Conservation (phyloP, 2,113 vertebrate genomes). For the Callocephalon fimbriatum region DNA sequence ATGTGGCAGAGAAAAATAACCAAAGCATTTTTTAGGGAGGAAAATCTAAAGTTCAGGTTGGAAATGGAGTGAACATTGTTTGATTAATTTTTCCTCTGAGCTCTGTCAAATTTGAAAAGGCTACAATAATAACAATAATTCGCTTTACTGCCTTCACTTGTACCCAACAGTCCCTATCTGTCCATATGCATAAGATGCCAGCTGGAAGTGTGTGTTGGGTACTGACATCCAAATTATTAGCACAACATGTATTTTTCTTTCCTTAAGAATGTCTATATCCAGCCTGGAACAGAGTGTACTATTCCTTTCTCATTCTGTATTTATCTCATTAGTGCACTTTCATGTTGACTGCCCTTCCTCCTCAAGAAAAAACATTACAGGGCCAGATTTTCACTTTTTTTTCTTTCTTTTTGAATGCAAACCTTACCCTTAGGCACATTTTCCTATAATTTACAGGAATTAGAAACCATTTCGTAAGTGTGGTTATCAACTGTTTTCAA, state of each 20-base stretch:
- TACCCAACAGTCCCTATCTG: background rate
- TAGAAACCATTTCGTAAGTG: rapidly evolving
- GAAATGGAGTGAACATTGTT: background rate
- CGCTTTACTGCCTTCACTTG: background rate
- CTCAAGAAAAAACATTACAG: background rate
- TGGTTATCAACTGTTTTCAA: background rate
- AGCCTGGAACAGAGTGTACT: slow-evolving; percentile 34
- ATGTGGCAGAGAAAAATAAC: background rate
- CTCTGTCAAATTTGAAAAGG: background rate
- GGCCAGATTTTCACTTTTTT: background rate
- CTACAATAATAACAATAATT: background rate
- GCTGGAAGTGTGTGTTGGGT: slow-evolving; percentile 8
- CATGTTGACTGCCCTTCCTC: background rate
- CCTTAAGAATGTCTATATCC: background rate
- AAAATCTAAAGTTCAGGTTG: background rate
- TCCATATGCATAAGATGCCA: background rate
- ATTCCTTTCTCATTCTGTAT: background rate
- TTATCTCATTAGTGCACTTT: slow-evolving; percentile 31
- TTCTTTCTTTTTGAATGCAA: background rate
- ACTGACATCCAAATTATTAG: background rate
- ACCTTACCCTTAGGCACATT: background rate
- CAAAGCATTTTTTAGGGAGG: background rate
- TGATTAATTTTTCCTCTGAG: background rate
- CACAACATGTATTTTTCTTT: background rate
- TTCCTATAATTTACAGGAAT: background rate